Evolutionary conservation across 2,888 invertebrate species (phyloP).

Genomic region (Tenthredo livida): DNA sequence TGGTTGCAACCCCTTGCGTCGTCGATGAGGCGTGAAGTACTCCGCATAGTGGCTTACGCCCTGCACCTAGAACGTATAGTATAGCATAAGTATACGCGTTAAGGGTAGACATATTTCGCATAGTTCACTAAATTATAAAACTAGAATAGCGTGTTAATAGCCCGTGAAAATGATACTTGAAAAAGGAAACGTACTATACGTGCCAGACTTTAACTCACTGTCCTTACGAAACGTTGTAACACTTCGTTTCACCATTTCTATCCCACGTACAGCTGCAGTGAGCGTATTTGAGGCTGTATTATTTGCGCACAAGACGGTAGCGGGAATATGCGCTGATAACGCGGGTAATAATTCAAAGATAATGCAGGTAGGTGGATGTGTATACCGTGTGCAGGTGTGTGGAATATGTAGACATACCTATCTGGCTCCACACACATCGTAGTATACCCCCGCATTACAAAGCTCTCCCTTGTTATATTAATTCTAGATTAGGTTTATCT

Average conservation of each 20-base stretch:
- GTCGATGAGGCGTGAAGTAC: constrained; percentile 37
- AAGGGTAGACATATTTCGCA: background rate
- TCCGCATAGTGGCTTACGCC: background rate
- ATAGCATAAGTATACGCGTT: no score
- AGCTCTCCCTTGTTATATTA: constrained; percentile 47
- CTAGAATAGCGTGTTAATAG: background rate
- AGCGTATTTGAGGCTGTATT: constrained; percentile 57
- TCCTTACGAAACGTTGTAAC: background rate
- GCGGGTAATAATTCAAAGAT: constrained; percentile 70
- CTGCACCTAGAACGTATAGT: background rate
- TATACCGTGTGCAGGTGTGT: background rate
- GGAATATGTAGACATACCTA: constrained; percentile 15
- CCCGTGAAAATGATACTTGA: background rate
- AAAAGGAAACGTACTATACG: no score
- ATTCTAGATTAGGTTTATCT: constrained; percentile 35
- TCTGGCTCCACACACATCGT: constrained; percentile 16
- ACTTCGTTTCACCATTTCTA: background rate
- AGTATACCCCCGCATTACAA: constrained; percentile 10
- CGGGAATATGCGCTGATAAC: constrained; percentile 69
- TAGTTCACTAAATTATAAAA: background rate
- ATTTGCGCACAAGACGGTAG: constrained; percentile 70
- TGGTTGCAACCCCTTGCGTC: background rate
- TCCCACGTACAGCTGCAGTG: background rate
- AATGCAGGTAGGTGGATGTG: constrained; percentile 57
- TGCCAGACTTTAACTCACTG: background rate